Conservation (phyloP, 2,888 invertebrate species). For the Mantis religiosa region DNA sequence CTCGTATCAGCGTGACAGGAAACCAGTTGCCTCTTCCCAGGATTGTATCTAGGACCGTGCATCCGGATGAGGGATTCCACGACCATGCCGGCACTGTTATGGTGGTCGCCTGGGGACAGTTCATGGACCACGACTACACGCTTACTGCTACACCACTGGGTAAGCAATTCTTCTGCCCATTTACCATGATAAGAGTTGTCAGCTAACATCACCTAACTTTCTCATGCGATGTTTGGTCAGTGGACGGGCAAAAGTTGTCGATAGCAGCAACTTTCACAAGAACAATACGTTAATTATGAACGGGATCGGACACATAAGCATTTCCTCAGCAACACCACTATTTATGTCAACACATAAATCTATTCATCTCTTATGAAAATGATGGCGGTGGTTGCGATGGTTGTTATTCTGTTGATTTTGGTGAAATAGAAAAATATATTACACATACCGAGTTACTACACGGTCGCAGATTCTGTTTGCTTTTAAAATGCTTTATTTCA, state of each 20-base stretch:
- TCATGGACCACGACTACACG: conserved; percentile 92
- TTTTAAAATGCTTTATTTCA: too few species aligned
- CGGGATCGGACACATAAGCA: background rate
- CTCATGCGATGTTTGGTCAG: background rate
- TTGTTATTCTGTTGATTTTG: too few species aligned
- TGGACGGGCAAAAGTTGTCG: background rate
- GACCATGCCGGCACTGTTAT: conserved; percentile 91
- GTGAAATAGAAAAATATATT: background rate
- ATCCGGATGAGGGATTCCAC: conserved; percentile 88
- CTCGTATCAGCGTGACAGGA: conserved; percentile 75
- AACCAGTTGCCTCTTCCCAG: conserved; percentile 74
- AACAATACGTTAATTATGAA: background rate
- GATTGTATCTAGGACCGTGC: conserved; percentile 84
- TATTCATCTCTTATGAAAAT: too few species aligned
- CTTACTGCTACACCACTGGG: conserved; percentile 83
- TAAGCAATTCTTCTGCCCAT: conserved; percentile 43
- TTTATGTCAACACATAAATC: too few species aligned
- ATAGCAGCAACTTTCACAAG: background rate
- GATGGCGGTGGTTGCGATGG: too few species aligned
- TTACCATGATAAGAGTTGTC: background rate
- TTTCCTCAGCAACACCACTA: background rate
- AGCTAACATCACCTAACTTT: too few species aligned
- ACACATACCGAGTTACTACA: too few species aligned
- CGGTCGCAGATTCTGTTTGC: too few species aligned
- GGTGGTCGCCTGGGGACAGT: conserved; percentile 92